Evolutionary conservation across 92 coral and sea anemone species (phyloP).

Genomic region (Heteractis magnifica): DNA sequence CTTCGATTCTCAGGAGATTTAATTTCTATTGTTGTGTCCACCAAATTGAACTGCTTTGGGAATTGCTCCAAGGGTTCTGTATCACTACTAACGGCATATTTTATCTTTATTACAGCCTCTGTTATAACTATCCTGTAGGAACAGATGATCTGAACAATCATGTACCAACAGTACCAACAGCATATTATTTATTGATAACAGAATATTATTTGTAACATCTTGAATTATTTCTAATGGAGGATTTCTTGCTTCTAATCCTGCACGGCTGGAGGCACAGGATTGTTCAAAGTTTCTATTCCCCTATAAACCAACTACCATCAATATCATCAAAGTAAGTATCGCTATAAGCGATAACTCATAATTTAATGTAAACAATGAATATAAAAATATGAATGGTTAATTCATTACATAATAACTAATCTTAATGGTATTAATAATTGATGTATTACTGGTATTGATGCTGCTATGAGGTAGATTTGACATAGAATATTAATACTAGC

Average conservation of each 20-base stretch:
- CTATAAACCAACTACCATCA: background rate
- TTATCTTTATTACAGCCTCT: too few relatives aligned
- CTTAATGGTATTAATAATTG: background rate
- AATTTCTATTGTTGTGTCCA: too few relatives aligned
- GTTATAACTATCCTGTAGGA: too few relatives aligned
- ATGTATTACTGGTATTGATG: background rate
- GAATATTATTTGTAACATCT: too few relatives aligned
- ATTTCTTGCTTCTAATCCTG: background rate
- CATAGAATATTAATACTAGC: background rate
- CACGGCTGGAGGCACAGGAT: background rate
- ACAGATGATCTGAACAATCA: too few relatives aligned
- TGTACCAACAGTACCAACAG: too few relatives aligned
- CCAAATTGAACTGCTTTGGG: too few relatives aligned
- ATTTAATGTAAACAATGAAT: conserved; percentile 43
- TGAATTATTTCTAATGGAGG: too few relatives aligned
- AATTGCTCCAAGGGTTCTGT: too few relatives aligned
- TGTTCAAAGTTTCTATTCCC: background rate
- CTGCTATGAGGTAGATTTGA: conserved; percentile 5
- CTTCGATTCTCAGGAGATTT: too few relatives aligned
- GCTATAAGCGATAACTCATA: conserved; percentile 42
- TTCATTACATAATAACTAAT: background rate
- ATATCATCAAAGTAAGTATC: background rate
- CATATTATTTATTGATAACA: too few relatives aligned
- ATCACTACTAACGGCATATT: too few relatives aligned
- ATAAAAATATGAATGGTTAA: background rate